A percentile compares a stretch with the other conserved stretches of the same genome.
phyloP scores from a whole-genome alignment of 2,888 invertebrate species.

The Diplazon laetatorius region DNA sequence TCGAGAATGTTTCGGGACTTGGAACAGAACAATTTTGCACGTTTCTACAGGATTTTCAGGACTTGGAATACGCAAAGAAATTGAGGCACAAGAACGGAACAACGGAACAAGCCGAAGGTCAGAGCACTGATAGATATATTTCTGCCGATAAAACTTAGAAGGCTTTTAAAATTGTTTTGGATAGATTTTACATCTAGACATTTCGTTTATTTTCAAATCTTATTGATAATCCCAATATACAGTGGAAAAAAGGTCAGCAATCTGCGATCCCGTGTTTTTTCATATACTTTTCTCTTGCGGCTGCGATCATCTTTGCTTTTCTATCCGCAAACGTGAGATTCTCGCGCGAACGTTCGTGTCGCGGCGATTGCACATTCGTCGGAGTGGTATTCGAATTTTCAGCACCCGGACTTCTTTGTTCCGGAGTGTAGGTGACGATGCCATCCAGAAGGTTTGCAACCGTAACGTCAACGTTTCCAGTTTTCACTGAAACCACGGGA shows the following conservation, averaged over 20 bases:
- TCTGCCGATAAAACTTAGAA: too few relatives aligned
- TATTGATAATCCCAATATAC: conserved; percentile 54
- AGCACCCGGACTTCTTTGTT: conserved; percentile 71
- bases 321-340: conserved; percentile 89
- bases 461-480: conserved; percentile 90
- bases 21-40: too few relatives aligned
- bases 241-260: conserved; percentile 75
- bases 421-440: conserved; percentile 86
- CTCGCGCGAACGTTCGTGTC: conserved; percentile 65
- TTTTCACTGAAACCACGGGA: conserved; percentile 84
- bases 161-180: too few relatives aligned
- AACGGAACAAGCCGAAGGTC: too few relatives aligned
- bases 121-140: too few relatives aligned
- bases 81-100: too few relatives aligned
- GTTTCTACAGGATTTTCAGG: too few relatives aligned
- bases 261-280: conserved; percentile 88
- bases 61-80: too few relatives aligned
- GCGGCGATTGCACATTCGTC: conserved; percentile 68
- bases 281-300: conserved; percentile 90
- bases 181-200: conserved; percentile 38
- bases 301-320: conserved; percentile 90
- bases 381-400: conserved; percentile 67
- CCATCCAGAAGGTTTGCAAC: conserved; percentile 93
- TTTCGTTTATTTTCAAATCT: conserved; percentile 47
- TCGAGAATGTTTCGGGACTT: too few relatives aligned